Base-by-base conservation (phyloP, 2,797 vertebrate species). In the Phylloscopus collybita region DNA sequence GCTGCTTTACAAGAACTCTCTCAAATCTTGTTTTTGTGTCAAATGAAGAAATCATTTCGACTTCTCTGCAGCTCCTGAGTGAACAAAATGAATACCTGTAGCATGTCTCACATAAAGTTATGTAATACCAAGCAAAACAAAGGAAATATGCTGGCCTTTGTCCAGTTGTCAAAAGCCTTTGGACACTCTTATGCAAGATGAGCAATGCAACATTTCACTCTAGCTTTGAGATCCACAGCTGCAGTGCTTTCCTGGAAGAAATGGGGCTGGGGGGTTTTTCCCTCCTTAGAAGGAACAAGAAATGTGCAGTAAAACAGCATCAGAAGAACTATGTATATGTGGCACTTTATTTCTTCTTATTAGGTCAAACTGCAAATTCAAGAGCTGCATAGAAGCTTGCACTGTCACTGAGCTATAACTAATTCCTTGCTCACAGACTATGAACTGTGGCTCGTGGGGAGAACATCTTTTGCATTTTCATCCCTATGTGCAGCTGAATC, bases 141-240 rank as follows among this genome's bases (percentile, higher is more conserved):
- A 95, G 93, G 87, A 94, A 96, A 92, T 59, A 70, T 70, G 51
- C 73, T 96, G 92, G 92, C 62, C 74, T 92, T 81, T 72, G 72
- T 76, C 82, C 75, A 80, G 82, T 12, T 36, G 66, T 90, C 79
- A 91, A 92, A 96, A 80, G 89, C 71, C 56, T 74, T 86, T 65
- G 56, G 69, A 88, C 47, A 7, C 44, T 90, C 53, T 94, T 49
- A 65, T 8, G 36, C 76, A 95, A 92, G 76, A 66, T 86, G 26
- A 91, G 66, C 79, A 93, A 66, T 7, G 36, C 4, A 40, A 91
- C 36, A 50, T 83, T 94, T 96, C 60, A 61, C 47, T 95, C 57
- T 40, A 27, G 21, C 9, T 29, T 36, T 80, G 36, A 74, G 45
- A 80, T 61, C 50, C 36, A 30, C 10, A 26, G 59, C 54, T 44